A percentile compares a stretch with the other conserved stretches of the same genome.
These are phyloP conservation scores for Galeruca laticollis DNA, from an alignment of 2,888 invertebrate genomes.

Conservation along the genomic window DNA sequence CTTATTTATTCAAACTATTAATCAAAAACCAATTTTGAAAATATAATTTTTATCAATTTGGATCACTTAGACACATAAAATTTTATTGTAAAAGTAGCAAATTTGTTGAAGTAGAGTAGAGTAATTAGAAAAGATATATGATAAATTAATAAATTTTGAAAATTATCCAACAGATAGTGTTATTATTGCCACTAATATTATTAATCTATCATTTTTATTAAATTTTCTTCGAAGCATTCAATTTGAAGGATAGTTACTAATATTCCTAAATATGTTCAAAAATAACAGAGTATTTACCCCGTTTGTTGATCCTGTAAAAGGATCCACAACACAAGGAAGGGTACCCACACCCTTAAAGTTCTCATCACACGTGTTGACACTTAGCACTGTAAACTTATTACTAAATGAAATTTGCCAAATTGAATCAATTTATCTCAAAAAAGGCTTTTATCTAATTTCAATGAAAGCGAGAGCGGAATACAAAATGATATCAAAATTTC, in stretches of 20 bases:
- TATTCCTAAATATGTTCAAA: not conserved
- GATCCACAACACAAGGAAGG: slow-evolving; percentile 15
- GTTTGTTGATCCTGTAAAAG: slow-evolving; percentile 23
- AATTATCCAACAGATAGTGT: no score
- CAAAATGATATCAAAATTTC: slow-evolving; percentile 19
- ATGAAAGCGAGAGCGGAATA: slow-evolving; percentile 26
- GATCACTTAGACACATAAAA: no score
- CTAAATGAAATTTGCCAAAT: slow-evolving; percentile 27
- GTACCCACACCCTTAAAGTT: slow-evolving; percentile 23
- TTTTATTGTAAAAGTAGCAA: no score
- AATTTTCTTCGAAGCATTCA: no score
- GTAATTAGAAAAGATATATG: no score
- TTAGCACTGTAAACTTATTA: slow-evolving; percentile 27
- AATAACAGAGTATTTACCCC: not conserved
- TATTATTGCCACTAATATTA: no score
- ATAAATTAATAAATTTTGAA: no score
- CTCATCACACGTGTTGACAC: slow-evolving; percentile 22
- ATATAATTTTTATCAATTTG: no score
- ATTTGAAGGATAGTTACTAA: not conserved
- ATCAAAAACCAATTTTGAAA: no score
- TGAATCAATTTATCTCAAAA: slow-evolving; percentile 27
- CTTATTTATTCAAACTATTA: no score
- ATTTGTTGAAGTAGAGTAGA: no score
- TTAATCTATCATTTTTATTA: no score
- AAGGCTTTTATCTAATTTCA: slow-evolving; percentile 20